These are phyloP conservation scores for Hypothenemus hampei DNA, from an alignment of 1,140 invertebrate species.

Conservation along the genomic window DNA sequence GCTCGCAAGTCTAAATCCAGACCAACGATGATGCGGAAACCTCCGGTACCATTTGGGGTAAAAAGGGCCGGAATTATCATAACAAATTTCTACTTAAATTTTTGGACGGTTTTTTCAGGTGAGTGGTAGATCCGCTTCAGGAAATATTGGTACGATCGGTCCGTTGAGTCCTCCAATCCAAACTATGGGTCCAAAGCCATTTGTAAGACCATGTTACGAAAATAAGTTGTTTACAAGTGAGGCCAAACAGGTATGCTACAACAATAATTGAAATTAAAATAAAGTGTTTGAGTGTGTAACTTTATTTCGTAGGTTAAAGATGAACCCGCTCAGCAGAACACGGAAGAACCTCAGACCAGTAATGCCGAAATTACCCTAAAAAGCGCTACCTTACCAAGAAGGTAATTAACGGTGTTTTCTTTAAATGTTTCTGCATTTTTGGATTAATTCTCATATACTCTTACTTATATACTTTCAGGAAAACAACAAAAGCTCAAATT, in stretches of 20 bases:
- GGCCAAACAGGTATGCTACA: constrained; percentile 19
- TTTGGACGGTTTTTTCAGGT: constrained; percentile 6
- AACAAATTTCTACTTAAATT: background rate
- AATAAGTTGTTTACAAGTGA: constrained; percentile 22
- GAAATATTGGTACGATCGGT: constrained; percentile 42
- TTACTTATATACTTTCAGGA: constrained; percentile 37
- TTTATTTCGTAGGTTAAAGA: constrained; percentile 14
- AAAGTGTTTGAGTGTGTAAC: constrained; percentile 1
- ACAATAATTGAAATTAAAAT: no score
- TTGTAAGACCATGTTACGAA: constrained; percentile 30
- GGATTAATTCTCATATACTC: background rate
- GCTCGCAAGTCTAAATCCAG: constrained; percentile 48
- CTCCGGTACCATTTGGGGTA: constrained; percentile 54
- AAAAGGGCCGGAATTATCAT: background rate
- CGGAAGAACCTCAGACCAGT: constrained; percentile 51
- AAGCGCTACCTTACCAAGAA: constrained; percentile 60
- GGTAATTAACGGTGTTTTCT: constrained; percentile 3
- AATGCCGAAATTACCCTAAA: constrained; percentile 60
- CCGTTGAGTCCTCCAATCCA: constrained; percentile 33
- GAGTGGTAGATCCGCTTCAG: constrained; percentile 50
- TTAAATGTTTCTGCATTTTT: background rate
- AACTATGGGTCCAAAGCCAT: constrained; percentile 34
- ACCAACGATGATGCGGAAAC: constrained; percentile 50
- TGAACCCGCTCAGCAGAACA: constrained; percentile 32
- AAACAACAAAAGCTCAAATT: constrained; percentile 62